Evolutionary conservation across 1,140 invertebrate genomes (phyloP), one percentile per base, ranked within the genome.

Genomic region (Meteorus sp.): DNA sequence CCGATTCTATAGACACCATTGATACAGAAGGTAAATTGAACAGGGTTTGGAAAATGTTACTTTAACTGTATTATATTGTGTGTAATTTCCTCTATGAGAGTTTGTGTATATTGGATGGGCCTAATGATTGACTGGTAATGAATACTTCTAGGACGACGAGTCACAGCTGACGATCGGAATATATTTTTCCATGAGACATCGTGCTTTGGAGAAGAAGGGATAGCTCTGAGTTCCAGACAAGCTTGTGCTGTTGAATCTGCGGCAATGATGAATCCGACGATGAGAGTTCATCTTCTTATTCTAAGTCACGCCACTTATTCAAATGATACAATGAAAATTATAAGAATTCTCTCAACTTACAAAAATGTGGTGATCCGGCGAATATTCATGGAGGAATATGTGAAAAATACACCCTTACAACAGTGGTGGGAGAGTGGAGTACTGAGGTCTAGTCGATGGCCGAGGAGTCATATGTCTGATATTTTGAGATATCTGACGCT

Each of bases 231-330:
- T 19, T 56, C 81, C 0, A 73, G 87, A 15, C 85, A 88, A 65
- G 86, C 86, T 0, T 89, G 87, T 63, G 84, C 86, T 0, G 82
- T 89, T 1, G 87, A 89, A 76, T 88, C 86, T 0, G 85, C 86
- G 0, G 87, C 50, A 7, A 35, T 19, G 15, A 52, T 52, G 50
- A 52, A 52, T 37, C 50, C 50, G 11, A 31, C 7, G 13, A 52
- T 33, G 50, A 37, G n/a, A n/a, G 19, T 52, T 23, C 6, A 52
- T 20, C n/a, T 52, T 7, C 23, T 52, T 3, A 11, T 52, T 9
- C 11, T 52, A 1, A 52, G 50, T 35, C 31, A 27, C 11, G 8
- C 7, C 0, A 23, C 35, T 15, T 52, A 11, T 23, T 37, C 50
- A 4, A 11, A 13, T n/a, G 15, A 3, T 1, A 52, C 31, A n/a